Percentiles rank a stretch among this genome's conserved stretches.
Evolutionary conservation across 2,888 invertebrate genomes (phyloP).

Genomic region (Malachius bipustulatus): DNA sequence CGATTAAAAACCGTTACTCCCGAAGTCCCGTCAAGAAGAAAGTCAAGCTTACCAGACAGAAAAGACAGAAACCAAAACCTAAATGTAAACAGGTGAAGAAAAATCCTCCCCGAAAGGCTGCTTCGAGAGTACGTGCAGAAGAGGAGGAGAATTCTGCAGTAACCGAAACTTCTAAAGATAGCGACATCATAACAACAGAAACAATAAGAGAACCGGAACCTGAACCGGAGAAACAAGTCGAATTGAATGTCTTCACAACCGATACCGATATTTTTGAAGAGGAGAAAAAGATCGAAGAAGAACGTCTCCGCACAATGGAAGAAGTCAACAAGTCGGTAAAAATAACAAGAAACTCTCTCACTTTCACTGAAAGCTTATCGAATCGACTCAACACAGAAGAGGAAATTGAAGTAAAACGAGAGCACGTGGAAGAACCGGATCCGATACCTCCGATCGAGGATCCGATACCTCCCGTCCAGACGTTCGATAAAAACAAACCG

Average conservation of each 20-base stretch:
- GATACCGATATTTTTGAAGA: constrained; percentile 36
- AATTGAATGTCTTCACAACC: constrained; percentile 29
- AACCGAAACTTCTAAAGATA: constrained; percentile 1
- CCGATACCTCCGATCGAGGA: no score
- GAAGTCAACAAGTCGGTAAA: constrained; percentile 34
- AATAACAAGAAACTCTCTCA: constrained; percentile 25
- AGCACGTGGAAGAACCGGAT: constrained; percentile 13
- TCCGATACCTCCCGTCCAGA: constrained; percentile 1
- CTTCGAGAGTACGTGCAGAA: constrained; percentile 3
- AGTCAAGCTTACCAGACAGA: constrained; percentile 22
- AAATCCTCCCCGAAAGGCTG: constrained; percentile 7
- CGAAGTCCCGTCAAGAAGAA: constrained; percentile 23
- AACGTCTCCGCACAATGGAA: constrained; percentile 40
- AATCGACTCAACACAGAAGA: constrained; percentile 6
- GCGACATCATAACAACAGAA: not conserved
- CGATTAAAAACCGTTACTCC: constrained; percentile 26
- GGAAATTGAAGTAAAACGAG: constrained; percentile 8
- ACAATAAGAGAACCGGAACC: constrained; percentile 7
- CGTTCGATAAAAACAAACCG: constrained; percentile 10
- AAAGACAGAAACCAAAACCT: constrained; percentile 5
- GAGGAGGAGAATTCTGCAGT: constrained; percentile 10
- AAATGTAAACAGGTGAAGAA: not conserved
- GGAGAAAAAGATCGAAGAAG: constrained; percentile 36
- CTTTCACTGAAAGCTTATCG: constrained; percentile 26
- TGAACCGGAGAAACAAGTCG: constrained; percentile 16